These are phyloP conservation scores for Motacilla tschutschensis DNA, from an alignment of 2,113 vertebrate species.

Conservation along the genomic window DNA sequence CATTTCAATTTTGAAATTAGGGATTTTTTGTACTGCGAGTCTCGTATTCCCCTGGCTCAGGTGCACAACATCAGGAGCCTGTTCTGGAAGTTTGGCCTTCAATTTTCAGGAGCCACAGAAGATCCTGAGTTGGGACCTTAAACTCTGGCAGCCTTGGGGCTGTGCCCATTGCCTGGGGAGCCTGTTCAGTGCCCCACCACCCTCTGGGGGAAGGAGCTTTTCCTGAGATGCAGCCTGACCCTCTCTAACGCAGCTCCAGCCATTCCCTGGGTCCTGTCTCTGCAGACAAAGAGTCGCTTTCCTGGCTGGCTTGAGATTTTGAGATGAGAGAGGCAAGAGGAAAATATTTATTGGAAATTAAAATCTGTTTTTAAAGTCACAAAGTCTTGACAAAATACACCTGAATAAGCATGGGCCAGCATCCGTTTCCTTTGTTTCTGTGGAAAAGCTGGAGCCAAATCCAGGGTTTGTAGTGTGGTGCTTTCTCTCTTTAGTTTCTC, in stretches of 20 bases:
- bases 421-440: neutral
- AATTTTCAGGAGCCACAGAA: neutral
- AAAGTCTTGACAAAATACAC: neutral
- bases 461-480: neutral
- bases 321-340: neutral
- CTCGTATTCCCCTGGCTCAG: accelerated
- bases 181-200: neutral
- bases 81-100: neutral
- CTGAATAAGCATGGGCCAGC: neutral
- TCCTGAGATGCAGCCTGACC: neutral
- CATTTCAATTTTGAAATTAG: neutral
- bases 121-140: neutral
- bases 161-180: neutral
- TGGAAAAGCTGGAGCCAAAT: neutral
- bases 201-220: too few relatives aligned
- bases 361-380: neutral
- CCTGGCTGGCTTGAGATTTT: neutral
- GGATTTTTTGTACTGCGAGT: neutral
- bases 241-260: neutral
- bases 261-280: neutral
- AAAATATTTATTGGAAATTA: neutral
- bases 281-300: neutral
- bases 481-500: neutral
- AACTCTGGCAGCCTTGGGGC: neutral
- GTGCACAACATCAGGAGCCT: neutral